These are phyloP conservation scores for Odontesthes bonariensis DNA, from an alignment of 2,113 vertebrate species.

Conservation along the genomic window DNA sequence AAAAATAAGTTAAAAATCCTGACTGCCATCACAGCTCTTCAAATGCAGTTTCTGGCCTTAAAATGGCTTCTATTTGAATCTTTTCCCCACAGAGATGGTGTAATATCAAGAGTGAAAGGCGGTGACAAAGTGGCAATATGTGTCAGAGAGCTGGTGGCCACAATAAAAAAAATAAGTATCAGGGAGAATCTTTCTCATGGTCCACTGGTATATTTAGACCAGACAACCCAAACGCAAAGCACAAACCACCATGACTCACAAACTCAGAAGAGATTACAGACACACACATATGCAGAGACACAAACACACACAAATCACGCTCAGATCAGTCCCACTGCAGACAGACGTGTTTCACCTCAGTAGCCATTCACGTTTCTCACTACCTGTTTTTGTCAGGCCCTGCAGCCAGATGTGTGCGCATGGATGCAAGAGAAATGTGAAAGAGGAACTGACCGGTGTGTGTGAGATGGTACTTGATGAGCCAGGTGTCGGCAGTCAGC, in stretches of 20 bases:
- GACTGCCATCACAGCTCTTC: slow-evolving; percentile 46
- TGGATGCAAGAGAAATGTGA: slow-evolving; percentile 13
- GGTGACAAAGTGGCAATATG: slow-evolving; percentile 38
- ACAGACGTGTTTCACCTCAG: slow-evolving; percentile 49
- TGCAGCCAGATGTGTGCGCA: slow-evolving; percentile 42
- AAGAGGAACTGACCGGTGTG: slow-evolving; percentile 53
- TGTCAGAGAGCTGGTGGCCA: slow-evolving; percentile 44
- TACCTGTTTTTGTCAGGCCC: slow-evolving; percentile 60
- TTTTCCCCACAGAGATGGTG: slow-evolving; percentile 33
- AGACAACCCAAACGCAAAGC: slow-evolving; percentile 48
- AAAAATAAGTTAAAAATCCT: neutral
- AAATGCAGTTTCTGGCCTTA: slow-evolving; percentile 43
- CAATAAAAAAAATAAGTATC: slow-evolving; percentile 17
- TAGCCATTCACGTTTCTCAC: slow-evolving; percentile 49
- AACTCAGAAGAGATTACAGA: slow-evolving; percentile 43
- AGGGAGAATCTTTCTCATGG: slow-evolving; percentile 64
- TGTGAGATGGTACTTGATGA: slow-evolving; percentile 7
- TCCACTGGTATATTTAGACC: slow-evolving; percentile 69
- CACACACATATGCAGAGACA: slow-evolving; percentile 41
- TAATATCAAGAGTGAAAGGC: slow-evolving; percentile 51
- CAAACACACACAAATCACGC: slow-evolving; percentile 46
- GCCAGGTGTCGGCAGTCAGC: slow-evolving; percentile 52
- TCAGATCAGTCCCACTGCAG: slow-evolving; percentile 40
- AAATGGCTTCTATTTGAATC: slow-evolving; percentile 57
- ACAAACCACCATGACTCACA: slow-evolving; percentile 73